Percentiles rank a stretch among this genome's conserved stretches.
Conservation (phyloP, 2,888 invertebrate genomes). For the Petrophora chlorosata region DNA sequence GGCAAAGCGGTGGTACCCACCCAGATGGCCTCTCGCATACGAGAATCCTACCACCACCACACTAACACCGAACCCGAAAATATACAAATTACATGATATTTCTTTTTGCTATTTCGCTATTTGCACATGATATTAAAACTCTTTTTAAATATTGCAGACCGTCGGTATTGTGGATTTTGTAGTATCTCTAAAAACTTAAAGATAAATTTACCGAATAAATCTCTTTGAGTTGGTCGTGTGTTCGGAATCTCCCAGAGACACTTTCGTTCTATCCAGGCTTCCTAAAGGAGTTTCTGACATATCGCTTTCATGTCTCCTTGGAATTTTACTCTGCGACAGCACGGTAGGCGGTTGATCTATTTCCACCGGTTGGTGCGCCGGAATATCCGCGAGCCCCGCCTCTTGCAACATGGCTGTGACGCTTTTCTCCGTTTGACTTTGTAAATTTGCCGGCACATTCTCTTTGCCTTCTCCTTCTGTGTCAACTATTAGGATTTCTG, state of each 20-base stretch:
- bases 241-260: slow-evolving; percentile 71
- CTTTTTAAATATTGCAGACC: no score
- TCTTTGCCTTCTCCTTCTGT: slow-evolving; percentile 55
- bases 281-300: slow-evolving; percentile 65
- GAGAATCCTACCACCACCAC: no score
- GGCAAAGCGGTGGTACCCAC: no score
- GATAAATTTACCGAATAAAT: slow-evolving; percentile 57
- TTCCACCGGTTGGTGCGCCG: slow-evolving; percentile 6
- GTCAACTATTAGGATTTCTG: slow-evolving; percentile 12
- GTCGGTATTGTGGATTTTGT: no score
- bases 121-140: no score
- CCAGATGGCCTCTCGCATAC: no score
- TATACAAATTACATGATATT: no score
- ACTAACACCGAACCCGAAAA: no score
- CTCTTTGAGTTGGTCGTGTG: slow-evolving; percentile 62
- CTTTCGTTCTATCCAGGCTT: slow-evolving; percentile 71
- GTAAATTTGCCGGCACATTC: slow-evolving; percentile 52
- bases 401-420: slow-evolving; percentile 55
- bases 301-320: slow-evolving; percentile 41
- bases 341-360: slow-evolving; percentile 17
- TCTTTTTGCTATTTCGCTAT: no score
- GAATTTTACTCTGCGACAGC: slow-evolving; percentile 20
- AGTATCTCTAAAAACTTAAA: no score
- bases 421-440: slow-evolving; percentile 35
- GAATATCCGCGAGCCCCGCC: slow-evolving; percentile 58